phyloP scores from a whole-genome alignment of 2,888 invertebrate genomes.

The Leucophora obtusa region DNA sequence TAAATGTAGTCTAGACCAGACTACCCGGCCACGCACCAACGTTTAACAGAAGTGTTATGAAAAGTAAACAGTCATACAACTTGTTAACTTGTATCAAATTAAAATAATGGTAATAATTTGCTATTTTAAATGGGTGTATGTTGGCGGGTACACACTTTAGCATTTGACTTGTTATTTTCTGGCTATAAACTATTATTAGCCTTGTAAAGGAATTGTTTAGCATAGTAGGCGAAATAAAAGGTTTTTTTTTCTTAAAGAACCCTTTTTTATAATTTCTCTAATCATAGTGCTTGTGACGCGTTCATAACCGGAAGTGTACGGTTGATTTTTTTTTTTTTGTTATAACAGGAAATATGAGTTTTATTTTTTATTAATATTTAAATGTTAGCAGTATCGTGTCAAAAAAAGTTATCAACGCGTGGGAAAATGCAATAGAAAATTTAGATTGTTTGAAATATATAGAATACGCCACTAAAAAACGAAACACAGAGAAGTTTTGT shows the following conservation, averaged over 20 bases:
- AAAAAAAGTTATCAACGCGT: neutral
- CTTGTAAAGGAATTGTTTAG: slow-evolving; percentile 11
- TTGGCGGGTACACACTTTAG: slow-evolving; percentile 69
- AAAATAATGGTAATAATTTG: slow-evolving; percentile 51
- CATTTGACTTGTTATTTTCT: slow-evolving; percentile 72
- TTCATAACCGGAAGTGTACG: slow-evolving; percentile 38
- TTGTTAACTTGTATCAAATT: slow-evolving; percentile 46
- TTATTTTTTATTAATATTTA: neutral
- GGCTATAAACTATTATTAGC: slow-evolving; percentile 68
- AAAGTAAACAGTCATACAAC: slow-evolving; percentile 23
- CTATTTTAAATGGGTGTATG: neutral
- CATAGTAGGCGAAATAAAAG: slow-evolving; percentile 28
- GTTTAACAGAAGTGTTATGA: slow-evolving; percentile 45
- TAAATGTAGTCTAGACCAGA: slow-evolving; percentile 12
- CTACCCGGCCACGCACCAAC: slow-evolving; percentile 47
- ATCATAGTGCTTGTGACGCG: slow-evolving; percentile 26
- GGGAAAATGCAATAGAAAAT: neutral
- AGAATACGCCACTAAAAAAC: too few species aligned
- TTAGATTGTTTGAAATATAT: too few species aligned
- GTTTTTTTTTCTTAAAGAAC: slow-evolving; percentile 26
- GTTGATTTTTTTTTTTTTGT: neutral
- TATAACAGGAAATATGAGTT: slow-evolving; percentile 39
- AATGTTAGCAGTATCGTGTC: too few species aligned
- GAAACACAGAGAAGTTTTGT: too few species aligned
- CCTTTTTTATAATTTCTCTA: slow-evolving; percentile 39